These are phyloP conservation scores for Subacronicta megacephala DNA, from an alignment of 2,888 invertebrate genomes.

Conservation along the genomic window DNA sequence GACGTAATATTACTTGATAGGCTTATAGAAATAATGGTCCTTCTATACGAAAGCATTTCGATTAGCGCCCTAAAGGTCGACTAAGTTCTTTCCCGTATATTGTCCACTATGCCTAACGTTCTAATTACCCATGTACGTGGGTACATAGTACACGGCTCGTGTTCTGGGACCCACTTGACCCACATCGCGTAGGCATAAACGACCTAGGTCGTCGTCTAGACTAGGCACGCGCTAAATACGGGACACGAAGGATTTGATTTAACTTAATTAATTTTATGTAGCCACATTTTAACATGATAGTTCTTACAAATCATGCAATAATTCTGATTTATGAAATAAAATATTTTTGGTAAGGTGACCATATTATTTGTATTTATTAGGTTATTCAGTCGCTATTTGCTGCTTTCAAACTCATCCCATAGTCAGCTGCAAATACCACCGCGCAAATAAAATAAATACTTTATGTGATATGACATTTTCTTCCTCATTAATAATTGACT, in stretches of 20 bases:
- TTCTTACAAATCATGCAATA: no score
- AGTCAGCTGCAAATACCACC: background rate
- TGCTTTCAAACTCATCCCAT: background rate
- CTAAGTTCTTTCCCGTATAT: background rate
- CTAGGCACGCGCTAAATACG: constrained; percentile 27
- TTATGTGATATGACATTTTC: background rate
- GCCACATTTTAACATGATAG: background rate
- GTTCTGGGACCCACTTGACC: constrained; percentile 48
- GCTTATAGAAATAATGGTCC: no score
- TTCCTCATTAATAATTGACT: no score
- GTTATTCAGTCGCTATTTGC: background rate
- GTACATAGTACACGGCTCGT: constrained; percentile 9
- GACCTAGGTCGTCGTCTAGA: constrained; percentile 37
- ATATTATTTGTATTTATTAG: background rate
- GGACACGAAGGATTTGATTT: constrained; percentile 17
- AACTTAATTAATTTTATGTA: constrained; percentile 22
- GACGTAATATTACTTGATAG: no score
- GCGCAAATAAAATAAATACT: no score
- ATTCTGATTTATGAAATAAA: no score
- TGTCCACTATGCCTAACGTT: background rate
- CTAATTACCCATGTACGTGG: constrained; percentile 27
- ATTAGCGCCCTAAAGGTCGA: no score
- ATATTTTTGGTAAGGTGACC: no score
- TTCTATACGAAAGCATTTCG: no score
- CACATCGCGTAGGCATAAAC: constrained; percentile 41